Evolutionary conservation across 1,140 invertebrate genomes (phyloP), one percentile per base, ranked within the genome.

Genomic region (Agrypnia vestita): DNA sequence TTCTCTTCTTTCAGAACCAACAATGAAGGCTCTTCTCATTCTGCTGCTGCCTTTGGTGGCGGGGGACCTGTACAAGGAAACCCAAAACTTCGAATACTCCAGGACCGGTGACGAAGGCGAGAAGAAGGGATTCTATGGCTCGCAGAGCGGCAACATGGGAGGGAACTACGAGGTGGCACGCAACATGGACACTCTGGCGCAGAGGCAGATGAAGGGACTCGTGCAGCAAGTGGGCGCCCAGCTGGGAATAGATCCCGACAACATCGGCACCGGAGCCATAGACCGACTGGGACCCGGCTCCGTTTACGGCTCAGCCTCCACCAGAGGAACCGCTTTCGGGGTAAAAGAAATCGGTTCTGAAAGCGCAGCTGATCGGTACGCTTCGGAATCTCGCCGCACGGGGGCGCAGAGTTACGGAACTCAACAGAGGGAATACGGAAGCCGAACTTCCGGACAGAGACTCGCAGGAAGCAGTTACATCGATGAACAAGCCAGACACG

Each of bases 141-240:
- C 88, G 25, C 88, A 89, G 76, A 86, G 87, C 79, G 89, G 89
- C 0, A 90, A 90, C 72, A 88, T 89, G 87, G 88, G 88, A 15
- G 89, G 89, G 0, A 90, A 90, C 78, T 90, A 85, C 55, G 88
- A 90, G 84, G 83, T 84, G 17, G 87, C 89, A 9, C 88, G 89
- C 75, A 90, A 90, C 80, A 90, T 90, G 89, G 89, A 90, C 80
- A 76, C 76, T 0, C 74, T 87, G 69, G 89, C 88, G 12, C 87
- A 89, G 72, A 82, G 86, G 56, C 89, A 90, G 82, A 88, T 90
- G 88, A 87, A 88, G 53, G 86, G 86, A 10, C 82, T 87, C 10
- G 85, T 87, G 4, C 82, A 82, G 19, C 86, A 87, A 84, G 86
- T 89, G 1, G 85, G 88, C 61, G 86, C 86, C 17, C 87, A 90